Percentiles rank a stretch among this genome's conserved stretches.
Evolutionary conservation across 2,888 invertebrate species (phyloP).

Genomic region (Miltochrista miniata): DNA sequence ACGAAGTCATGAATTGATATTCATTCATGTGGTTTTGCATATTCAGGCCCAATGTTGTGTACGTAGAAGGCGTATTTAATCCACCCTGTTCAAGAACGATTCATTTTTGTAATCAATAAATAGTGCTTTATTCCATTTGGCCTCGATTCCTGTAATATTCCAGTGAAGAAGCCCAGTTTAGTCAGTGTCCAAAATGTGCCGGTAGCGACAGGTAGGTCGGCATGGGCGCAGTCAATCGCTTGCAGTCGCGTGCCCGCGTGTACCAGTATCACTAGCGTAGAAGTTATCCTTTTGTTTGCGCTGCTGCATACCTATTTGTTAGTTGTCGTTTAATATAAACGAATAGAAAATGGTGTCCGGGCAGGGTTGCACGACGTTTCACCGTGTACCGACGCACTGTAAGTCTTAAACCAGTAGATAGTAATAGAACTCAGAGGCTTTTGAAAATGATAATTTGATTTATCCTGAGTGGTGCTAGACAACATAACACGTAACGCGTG

Average conservation of each 20-base stretch:
- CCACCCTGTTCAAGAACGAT: not conserved
- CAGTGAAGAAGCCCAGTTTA: slow-evolving; percentile 39
- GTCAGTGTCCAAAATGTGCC: slow-evolving; percentile 25
- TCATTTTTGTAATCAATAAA: not conserved
- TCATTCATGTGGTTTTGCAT: no score
- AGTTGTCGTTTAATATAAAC: slow-evolving; percentile 10
- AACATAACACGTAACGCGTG: no score
- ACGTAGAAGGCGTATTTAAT: no score
- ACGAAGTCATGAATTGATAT: no score
- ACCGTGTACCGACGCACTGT: not conserved
- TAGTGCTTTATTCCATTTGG: not conserved
- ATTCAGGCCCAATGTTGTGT: no score
- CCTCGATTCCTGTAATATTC: slow-evolving; percentile 17
- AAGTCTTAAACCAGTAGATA: not conserved
- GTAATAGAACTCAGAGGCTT: no score
- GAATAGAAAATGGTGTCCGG: not conserved
- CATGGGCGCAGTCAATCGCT: slow-evolving; percentile 53
- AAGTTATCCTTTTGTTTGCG: slow-evolving; percentile 41
- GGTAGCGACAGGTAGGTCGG: slow-evolving; percentile 37
- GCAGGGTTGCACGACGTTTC: not conserved
- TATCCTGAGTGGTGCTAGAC: no score
- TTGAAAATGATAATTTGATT: no score
- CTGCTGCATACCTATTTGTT: slow-evolving; percentile 20
- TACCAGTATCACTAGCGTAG: slow-evolving; percentile 16
- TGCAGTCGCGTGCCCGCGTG: slow-evolving; percentile 33